Evolutionary conservation across 2,113 vertebrate genomes (phyloP).

Genomic region (Eolophus roseicapilla): DNA sequence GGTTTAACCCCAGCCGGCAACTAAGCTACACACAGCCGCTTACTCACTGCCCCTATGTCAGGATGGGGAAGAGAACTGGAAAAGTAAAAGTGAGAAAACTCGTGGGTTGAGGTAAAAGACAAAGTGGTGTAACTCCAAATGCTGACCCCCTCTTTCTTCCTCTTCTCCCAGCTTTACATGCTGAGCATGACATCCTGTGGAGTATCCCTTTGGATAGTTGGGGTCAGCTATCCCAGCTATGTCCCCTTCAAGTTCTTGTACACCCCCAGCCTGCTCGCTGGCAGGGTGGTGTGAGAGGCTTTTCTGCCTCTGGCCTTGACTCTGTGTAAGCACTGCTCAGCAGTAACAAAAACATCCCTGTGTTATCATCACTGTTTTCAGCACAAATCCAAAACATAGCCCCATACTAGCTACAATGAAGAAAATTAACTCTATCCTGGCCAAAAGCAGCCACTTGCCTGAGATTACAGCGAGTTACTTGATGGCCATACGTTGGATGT

Average conservation of each 20-base stretch:
- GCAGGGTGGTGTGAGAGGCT: not conserved
- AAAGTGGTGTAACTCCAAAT: not conserved
- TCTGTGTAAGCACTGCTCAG: not conserved
- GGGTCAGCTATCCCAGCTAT: not conserved
- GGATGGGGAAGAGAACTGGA: not conserved
- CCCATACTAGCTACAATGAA: not conserved
- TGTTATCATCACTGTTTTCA: not conserved
- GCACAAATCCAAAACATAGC: not conserved
- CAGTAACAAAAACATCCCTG: not conserved
- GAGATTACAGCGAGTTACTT: not conserved
- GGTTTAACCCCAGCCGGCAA: not conserved
- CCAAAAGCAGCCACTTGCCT: not conserved
- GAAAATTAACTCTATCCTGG: not conserved
- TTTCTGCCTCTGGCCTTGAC: not conserved
- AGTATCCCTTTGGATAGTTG: not conserved
- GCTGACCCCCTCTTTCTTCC: not conserved
- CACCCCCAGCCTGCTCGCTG: not conserved
- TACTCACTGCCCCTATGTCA: not conserved
- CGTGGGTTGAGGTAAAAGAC: not conserved
- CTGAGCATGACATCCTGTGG: not conserved
- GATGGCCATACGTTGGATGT: not conserved
- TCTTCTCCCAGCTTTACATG: not conserved
- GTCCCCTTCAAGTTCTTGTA: not conserved
- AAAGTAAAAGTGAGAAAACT: not conserved
- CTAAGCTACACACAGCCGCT: not conserved